Conservation (phyloP, 2,113 vertebrate species). For the Gasterosteus nipponicus region DNA sequence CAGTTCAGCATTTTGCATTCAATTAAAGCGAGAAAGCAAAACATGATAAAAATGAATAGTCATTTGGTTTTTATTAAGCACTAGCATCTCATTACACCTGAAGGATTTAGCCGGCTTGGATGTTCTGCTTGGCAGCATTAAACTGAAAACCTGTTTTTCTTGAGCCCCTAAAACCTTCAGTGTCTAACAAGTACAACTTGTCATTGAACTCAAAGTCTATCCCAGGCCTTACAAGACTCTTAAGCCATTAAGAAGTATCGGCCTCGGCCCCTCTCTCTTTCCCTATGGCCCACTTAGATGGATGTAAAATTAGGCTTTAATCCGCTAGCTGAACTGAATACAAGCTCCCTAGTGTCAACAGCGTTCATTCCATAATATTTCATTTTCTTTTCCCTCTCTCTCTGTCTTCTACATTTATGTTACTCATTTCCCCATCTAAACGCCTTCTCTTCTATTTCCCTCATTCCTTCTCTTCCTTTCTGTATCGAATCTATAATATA, state of each 20-base stretch:
- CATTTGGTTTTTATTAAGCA: background rate
- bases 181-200: conserved; percentile 58
- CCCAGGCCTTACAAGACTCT: conserved; percentile 65
- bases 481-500: conserved; percentile 37
- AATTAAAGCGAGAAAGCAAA: conserved; percentile 7
- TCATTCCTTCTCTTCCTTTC: conserved; percentile 2
- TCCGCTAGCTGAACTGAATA: conserved; percentile 71
- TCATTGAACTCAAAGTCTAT: conserved; percentile 66
- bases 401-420: conserved; percentile 30
- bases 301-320: conserved; percentile 80
- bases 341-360: conserved; percentile 66
- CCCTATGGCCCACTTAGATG: conserved; percentile 75
- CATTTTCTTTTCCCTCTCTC: conserved; percentile 30
- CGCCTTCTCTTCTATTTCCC: background rate
- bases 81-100: conserved; percentile 13
- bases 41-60: background rate
- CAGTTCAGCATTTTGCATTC: conserved; percentile 1
- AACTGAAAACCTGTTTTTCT: conserved; percentile 44
- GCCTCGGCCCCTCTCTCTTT: conserved; percentile 54
- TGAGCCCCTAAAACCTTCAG: conserved; percentile 47
- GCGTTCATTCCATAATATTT: conserved; percentile 61
- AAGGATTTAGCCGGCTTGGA: conserved; percentile 10
- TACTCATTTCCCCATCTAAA: background rate
- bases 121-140: conserved; percentile 34
- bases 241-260: conserved; percentile 71